Base-by-base conservation (phyloP, 2,888 invertebrate species). In the Linnaemya vulpina region DNA sequence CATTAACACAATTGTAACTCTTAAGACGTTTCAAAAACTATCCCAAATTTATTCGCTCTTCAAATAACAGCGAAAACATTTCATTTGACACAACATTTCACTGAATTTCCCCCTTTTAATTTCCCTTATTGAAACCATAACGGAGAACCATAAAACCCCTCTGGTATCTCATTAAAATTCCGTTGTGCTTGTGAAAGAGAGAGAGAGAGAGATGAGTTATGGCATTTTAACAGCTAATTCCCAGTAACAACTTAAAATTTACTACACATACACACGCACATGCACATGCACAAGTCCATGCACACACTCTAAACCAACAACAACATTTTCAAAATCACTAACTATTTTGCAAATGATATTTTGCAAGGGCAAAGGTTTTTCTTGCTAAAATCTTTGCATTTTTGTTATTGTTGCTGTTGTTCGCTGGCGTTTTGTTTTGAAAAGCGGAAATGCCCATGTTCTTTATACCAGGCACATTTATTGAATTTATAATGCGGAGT, bases 401-500 rank as follows among this genome's bases (percentile, higher is more conserved):
- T n/a, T n/a, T n/a, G n/a, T 13, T 17, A 13, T 40, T 58, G n/a
- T 67, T 55, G 17, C 22, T 65, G 5, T 49, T 49, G 51, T n/a
- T 70, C 22, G 25, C 2, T 49, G 62, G 20, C 25, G 20, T 49
- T 76, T 65, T 43, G 15, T 78, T 67, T n/a, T 68, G 70, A 65
- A 82, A 85, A 78, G 62, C 85, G 85, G 85, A 85, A 85, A 85
- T 82, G 55, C 75, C 74, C 70, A 85, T 82, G 70, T 78, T 71
- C 20, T 65, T 58, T 76, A 40, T 76, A 55, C 55, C 35, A 78
- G 67, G 77, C 71, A 85, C 85, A 82, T 71, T 85, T 78, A 40
- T 79, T 75, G 85, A 85, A 85, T 85, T 85, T 82, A 75, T 85
- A 85, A 85, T 85, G 75, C 82, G 43, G 78, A 74, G 53, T 63